phyloP scores from a whole-genome alignment of 92 coral and sea anemone genomes.

The Heteractis magnifica region DNA sequence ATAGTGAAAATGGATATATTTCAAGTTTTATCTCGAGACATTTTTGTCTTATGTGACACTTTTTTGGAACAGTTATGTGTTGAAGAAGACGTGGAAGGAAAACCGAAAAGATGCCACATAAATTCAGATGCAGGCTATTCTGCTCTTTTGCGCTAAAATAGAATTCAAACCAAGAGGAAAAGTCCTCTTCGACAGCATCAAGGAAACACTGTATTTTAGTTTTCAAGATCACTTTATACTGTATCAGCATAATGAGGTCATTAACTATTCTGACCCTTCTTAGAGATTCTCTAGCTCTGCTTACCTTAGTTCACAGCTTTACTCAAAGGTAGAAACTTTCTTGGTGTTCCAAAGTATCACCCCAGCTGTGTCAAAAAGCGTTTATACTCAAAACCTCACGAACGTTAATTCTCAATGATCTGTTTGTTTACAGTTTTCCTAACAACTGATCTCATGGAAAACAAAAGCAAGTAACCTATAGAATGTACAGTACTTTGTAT shows the following conservation, averaged over 20 bases:
- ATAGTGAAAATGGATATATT: too few species aligned
- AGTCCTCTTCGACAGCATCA: neutral
- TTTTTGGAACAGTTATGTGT: too few species aligned
- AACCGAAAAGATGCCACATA: too few species aligned
- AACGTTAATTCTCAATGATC: constrained; percentile 25
- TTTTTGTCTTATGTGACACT: too few species aligned
- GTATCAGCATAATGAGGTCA: constrained; percentile 21
- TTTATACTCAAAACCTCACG: neutral
- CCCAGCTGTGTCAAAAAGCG: neutral
- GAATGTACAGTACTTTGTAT: neutral
- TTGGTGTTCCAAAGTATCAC: neutral
- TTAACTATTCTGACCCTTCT: constrained; percentile 4
- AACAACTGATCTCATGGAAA: constrained; percentile 2
- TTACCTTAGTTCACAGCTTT: neutral
- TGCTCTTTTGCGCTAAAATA: neutral
- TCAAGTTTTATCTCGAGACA: too few species aligned
- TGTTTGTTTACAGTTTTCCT: constrained; percentile 26
- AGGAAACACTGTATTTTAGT: neutral
- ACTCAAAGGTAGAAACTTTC: neutral
- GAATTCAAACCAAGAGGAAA: neutral
- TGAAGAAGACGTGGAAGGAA: too few species aligned
- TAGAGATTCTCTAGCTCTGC: neutral
- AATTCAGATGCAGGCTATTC: neutral
- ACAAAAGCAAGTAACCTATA: neutral
- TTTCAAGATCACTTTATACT: constrained; percentile 22